Percentiles rank a stretch among this genome's conserved stretches.
phyloP scores from a whole-genome alignment of 2,888 invertebrate genomes.

The Drosophila histrio region DNA sequence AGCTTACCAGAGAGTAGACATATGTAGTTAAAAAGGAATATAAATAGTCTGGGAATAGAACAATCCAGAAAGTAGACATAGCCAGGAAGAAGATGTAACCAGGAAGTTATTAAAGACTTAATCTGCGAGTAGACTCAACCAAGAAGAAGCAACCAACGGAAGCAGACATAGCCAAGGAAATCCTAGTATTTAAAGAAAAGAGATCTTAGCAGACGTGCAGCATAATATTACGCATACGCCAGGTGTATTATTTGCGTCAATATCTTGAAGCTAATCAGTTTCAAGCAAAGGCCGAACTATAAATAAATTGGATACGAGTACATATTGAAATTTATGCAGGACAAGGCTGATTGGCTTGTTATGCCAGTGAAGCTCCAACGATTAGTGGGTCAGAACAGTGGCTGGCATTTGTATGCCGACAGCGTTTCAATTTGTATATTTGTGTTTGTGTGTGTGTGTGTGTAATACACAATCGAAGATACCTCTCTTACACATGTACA shows the following conservation, averaged over 20 bases:
- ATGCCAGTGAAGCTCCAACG: slow-evolving; percentile 24
- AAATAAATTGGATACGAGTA: slow-evolving; percentile 13
- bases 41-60: neutral
- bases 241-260: slow-evolving; percentile 20
- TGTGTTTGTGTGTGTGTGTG: neutral
- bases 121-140: too few species aligned
- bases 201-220: neutral
- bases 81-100: neutral
- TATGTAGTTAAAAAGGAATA: too few species aligned
- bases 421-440: slow-evolving; percentile 44
- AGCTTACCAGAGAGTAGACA: too few species aligned
- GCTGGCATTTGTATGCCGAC: slow-evolving; percentile 54
- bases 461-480: slow-evolving; percentile 33
- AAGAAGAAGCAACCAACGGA: too few species aligned
- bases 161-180: too few species aligned
- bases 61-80: neutral
- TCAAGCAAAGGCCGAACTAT: neutral
- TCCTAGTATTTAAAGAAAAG: too few species aligned
- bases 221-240: slow-evolving; percentile 43
- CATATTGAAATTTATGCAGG: slow-evolving; percentile 62
- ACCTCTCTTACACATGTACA: slow-evolving; percentile 22
- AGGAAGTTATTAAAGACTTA: too few species aligned
- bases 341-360: slow-evolving; percentile 57
- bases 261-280: slow-evolving; percentile 17
- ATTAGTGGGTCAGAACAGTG: slow-evolving; percentile 36